Conservation (phyloP, 2,797 vertebrate genomes). For the Lagodon rhomboides region DNA sequence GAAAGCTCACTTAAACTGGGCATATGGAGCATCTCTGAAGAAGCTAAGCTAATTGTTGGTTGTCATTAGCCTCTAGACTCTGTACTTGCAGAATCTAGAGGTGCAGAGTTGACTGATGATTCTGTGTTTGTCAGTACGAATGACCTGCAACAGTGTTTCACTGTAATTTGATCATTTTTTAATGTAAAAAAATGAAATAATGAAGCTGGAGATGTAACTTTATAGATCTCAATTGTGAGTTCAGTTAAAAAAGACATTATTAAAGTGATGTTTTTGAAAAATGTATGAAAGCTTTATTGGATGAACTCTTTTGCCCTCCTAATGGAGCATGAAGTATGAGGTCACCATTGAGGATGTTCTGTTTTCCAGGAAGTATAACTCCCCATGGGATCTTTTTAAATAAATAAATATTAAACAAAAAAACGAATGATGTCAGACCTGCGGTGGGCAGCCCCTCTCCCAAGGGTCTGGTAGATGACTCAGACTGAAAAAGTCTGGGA, state of each 20-base stretch:
- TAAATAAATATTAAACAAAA: background rate
- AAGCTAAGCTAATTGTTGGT: background rate
- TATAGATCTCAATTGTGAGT: background rate
- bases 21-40: background rate
- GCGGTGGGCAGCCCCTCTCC: too few species aligned
- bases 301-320: background rate
- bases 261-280: background rate
- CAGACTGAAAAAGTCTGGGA: background rate
- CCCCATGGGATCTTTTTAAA: background rate
- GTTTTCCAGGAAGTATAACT: background rate
- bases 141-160: background rate
- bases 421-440: background rate
- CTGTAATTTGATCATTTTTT: background rate
- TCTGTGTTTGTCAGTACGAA: background rate
- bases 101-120: background rate
- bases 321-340: slow-evolving; percentile 4
- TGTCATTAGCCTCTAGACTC: background rate
- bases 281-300: background rate
- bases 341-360: background rate
- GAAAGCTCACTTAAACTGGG: background rate
- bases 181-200: background rate
- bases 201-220: background rate
- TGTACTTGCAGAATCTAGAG: background rate
- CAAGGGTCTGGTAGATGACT: background rate
- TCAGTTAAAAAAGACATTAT: background rate